Conservation (phyloP, 2,113 vertebrate genomes). For the Acrocephalus kingi region DNA sequence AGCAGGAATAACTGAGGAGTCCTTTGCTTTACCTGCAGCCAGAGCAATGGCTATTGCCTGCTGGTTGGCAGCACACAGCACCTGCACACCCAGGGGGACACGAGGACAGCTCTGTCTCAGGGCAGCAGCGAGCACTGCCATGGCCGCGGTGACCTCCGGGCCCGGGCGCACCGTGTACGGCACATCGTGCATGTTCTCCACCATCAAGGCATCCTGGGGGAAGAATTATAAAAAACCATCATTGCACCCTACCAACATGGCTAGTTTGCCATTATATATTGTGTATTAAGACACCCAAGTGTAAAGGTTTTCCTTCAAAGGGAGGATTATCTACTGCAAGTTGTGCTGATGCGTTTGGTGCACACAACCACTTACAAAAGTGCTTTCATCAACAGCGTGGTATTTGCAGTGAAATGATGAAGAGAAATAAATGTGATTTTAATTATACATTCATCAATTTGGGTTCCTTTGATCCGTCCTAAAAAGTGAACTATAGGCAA, state of each 20-base stretch:
- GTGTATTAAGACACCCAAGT: neutral
- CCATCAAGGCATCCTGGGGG: constrained; percentile 81
- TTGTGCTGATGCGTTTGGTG: neutral
- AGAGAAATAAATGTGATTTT: constrained; percentile 39
- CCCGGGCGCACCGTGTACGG: constrained; percentile 78
- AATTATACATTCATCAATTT: constrained; percentile 50
- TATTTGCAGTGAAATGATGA: constrained; percentile 11
- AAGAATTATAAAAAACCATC: neutral
- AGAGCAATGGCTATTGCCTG: constrained; percentile 80
- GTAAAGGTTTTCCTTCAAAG: constrained; percentile 27
- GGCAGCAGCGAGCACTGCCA: constrained; percentile 74
- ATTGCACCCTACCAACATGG: neutral
- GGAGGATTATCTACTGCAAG: neutral
- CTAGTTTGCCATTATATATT: accelerated
- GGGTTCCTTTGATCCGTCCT: constrained; percentile 47
- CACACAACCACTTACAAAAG: neutral
- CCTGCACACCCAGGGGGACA: constrained; percentile 79
- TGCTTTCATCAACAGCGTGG: constrained; percentile 19
- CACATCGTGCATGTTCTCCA: constrained; percentile 91
- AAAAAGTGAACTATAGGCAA: constrained; percentile 12
- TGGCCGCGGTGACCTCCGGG: constrained; percentile 80
- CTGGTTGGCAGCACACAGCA: constrained; percentile 82
- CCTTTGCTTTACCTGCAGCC: constrained; percentile 78
- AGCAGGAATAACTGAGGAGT: neutral
- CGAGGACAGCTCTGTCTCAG: constrained; percentile 72